Evolutionary conservation across 2,888 invertebrate species (phyloP).

Genomic region (Pandemis heparana): DNA sequence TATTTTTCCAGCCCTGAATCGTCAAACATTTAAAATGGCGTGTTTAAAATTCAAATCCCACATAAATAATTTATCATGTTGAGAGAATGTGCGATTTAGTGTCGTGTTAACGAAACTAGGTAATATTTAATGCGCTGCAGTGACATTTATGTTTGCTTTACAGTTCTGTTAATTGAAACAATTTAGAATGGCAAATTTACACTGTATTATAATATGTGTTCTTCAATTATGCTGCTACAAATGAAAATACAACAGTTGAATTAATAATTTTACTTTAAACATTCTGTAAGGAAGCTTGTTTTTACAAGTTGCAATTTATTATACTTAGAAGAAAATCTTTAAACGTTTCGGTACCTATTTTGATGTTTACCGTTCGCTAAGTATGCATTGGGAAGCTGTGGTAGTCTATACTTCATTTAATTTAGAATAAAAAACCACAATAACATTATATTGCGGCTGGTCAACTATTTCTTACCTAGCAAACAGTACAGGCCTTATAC

Average conservation of each 20-base stretch:
- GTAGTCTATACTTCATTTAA: too few species aligned
- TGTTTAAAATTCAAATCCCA: conserved; percentile 24
- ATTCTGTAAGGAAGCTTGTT: too few species aligned
- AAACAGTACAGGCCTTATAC: too few species aligned
- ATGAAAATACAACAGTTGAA: not conserved
- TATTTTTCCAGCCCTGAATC: not conserved
- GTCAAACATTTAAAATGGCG: conserved; percentile 15
- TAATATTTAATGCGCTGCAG: conserved; percentile 28
- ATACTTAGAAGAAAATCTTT: too few species aligned
- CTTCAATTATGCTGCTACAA: not conserved
- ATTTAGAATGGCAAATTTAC: conserved; percentile 24
- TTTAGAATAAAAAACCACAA: too few species aligned
- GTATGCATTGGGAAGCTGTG: too few species aligned
- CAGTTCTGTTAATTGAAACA: conserved; percentile 3
- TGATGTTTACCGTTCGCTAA: too few species aligned
- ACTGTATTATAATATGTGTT: not conserved
- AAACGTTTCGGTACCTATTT: too few species aligned
- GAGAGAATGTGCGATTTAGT: not conserved
- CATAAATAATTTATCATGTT: conserved; percentile 19
- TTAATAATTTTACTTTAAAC: too few species aligned
- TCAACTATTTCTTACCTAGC: too few species aligned
- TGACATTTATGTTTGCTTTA: conserved; percentile 11
- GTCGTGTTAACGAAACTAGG: not conserved
- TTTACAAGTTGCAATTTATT: too few species aligned
- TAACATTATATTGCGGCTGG: too few species aligned